Evolutionary conservation across 2,888 invertebrate species (phyloP).

Genomic region (Tanypteryx hageni): DNA sequence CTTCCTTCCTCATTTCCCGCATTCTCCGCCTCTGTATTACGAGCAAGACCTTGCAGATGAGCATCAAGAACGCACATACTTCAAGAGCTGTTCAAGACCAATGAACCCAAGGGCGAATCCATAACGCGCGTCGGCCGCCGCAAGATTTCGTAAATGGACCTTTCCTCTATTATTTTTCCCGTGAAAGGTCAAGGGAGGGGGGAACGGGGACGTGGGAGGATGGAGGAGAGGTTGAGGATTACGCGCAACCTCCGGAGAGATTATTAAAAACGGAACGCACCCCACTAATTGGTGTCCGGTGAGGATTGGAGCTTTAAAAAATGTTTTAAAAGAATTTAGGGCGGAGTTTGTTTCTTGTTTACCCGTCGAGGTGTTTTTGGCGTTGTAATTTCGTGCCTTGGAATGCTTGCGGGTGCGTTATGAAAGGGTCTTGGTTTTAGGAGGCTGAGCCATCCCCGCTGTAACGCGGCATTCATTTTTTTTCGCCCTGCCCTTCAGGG

Average conservation of each 20-base stretch:
- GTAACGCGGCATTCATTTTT: neutral
- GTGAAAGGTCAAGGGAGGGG: neutral
- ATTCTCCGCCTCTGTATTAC: neutral
- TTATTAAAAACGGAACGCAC: neutral
- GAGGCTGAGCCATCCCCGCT: neutral
- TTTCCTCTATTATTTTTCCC: neutral
- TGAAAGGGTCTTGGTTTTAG: neutral
- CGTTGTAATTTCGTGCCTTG: neutral
- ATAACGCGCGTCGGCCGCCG: neutral
- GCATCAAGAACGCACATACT: neutral
- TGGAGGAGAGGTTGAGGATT: too few species aligned
- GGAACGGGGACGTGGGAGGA: too few species aligned
- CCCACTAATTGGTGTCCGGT: neutral
- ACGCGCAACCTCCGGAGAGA: neutral
- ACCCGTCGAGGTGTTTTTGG: neutral
- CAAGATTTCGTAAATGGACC: neutral
- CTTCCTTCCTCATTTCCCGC: too few species aligned
- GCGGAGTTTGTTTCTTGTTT: neutral
- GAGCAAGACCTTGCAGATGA: neutral
- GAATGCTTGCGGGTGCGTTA: neutral
- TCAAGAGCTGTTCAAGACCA: neutral
- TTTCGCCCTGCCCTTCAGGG: neutral
- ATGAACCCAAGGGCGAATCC: neutral
- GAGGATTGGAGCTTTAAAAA: neutral
- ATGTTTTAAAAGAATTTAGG: neutral